Evolutionary conservation across 2,888 invertebrate genomes (phyloP).

Genomic region (Phasia obesa): DNA sequence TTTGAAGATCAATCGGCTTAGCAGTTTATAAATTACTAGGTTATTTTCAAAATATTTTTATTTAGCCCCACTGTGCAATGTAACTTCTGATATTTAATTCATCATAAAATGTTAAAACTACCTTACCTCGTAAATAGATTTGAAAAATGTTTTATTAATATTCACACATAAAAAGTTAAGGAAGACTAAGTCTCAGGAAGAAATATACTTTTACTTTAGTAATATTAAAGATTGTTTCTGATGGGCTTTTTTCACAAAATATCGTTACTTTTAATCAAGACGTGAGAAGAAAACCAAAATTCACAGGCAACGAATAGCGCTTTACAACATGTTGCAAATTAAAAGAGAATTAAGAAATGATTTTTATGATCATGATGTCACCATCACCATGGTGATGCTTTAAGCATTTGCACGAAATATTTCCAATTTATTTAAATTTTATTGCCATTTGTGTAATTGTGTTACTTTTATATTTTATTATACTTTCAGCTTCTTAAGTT

Average conservation of each 20-base stretch:
- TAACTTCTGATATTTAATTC: too few species aligned
- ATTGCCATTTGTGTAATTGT: constrained; percentile 40
- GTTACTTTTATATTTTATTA: not conserved
- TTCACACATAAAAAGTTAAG: too few species aligned
- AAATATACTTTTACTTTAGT: too few species aligned
- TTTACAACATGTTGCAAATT: constrained; percentile 7
- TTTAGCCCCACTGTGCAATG: too few species aligned
- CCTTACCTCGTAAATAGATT: too few species aligned
- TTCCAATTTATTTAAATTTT: constrained; percentile 50
- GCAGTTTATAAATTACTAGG: too few species aligned
- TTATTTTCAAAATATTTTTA: too few species aligned
- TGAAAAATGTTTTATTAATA: too few species aligned
- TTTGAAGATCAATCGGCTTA: too few species aligned
- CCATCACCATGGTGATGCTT: not conserved
- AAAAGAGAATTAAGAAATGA: constrained; percentile 50
- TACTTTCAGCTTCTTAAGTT: constrained; percentile 7
- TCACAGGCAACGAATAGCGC: not conserved
- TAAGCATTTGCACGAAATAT: constrained; percentile 49
- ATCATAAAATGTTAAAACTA: too few species aligned
- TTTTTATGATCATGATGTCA: constrained; percentile 45
- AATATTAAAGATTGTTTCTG: not conserved
- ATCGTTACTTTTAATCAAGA: not conserved
- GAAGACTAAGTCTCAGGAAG: too few species aligned
- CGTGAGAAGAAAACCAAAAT: not conserved
- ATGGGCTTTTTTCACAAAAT: not conserved